Percentiles rank a stretch among this genome's conserved stretches.
Evolutionary conservation across 2,797 vertebrate species (phyloP).

Genomic region (Typhlichthys subterraneus): DNA sequence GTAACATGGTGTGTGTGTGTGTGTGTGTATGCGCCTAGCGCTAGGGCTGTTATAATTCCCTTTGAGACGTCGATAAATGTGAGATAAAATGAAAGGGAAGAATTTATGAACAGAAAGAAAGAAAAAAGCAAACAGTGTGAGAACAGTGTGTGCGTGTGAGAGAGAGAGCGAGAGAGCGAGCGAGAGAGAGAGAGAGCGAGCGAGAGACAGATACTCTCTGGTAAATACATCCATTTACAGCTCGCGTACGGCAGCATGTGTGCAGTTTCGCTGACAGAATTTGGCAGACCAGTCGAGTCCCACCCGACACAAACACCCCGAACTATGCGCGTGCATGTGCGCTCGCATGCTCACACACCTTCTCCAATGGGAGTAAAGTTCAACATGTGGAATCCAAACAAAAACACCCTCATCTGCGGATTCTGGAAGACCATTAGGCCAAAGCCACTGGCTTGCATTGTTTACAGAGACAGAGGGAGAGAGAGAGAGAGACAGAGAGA

Average conservation of each 20-base stretch:
- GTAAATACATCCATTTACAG: slow-evolving; percentile 69
- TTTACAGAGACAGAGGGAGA: slow-evolving; percentile 29
- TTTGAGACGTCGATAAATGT: slow-evolving; percentile 32
- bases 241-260: slow-evolving; percentile 44
- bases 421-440: slow-evolving; percentile 51
- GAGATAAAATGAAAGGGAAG: slow-evolving; percentile 31
- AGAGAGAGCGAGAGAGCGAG: too few species aligned
- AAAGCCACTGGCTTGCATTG: slow-evolving; percentile 48
- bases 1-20: slow-evolving; percentile 9
- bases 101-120: slow-evolving; percentile 15
- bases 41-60: slow-evolving; percentile 31
- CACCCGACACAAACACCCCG: slow-evolving; percentile 41
- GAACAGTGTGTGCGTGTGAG: slow-evolving; percentile 1
- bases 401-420: slow-evolving; percentile 61
- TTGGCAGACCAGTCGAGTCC: slow-evolving; percentile 64
- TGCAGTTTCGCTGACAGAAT: slow-evolving; percentile 31
- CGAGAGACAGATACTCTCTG: slow-evolving; percentile 27
- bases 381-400: slow-evolving; percentile 60
- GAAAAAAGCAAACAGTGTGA: background rate
- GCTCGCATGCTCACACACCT: background rate
- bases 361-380: slow-evolving; percentile 56
- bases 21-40: background rate
- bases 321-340: slow-evolving; percentile 5
- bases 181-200: background rate
- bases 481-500: background rate